phyloP scores from a whole-genome alignment of 1,140 invertebrate species.

The Bombus breviceps region DNA sequence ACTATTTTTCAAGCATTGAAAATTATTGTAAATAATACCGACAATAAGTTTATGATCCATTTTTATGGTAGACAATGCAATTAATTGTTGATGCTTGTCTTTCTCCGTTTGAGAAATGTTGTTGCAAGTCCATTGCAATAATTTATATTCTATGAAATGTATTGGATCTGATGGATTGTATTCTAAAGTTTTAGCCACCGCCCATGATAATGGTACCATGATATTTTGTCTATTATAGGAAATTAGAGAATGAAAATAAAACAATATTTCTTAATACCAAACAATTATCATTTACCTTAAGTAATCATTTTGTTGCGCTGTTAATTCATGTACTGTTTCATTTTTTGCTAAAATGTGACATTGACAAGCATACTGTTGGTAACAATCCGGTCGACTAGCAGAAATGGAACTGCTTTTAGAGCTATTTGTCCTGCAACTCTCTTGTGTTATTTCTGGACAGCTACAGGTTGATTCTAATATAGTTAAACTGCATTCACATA shows the following conservation, averaged over 20 bases:
- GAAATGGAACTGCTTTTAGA: background rate
- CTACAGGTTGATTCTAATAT: conserved; percentile 22
- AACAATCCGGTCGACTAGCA: background rate
- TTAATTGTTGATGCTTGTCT: conserved; percentile 17
- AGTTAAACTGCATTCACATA: conserved; percentile 34
- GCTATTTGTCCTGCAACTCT: background rate
- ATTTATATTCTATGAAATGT: conserved; percentile 63
- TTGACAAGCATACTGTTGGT: conserved; percentile 8
- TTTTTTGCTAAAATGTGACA: conserved; percentile 28
- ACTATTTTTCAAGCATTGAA: background rate
- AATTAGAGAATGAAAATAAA: background rate
- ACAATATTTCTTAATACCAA: background rate
- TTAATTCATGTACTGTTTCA: background rate
- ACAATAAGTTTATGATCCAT: conserved; percentile 44
- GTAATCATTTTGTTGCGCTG: conserved; percentile 58
- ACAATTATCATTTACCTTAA: conserved; percentile 50
- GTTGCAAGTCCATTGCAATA: conserved; percentile 62
- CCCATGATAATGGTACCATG: conserved; percentile 69
- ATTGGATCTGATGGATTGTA: conserved; percentile 62
- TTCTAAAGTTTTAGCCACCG: conserved; percentile 56
- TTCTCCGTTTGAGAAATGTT: conserved; percentile 49
- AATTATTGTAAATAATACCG: background rate
- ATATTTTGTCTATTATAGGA: conserved; percentile 57
- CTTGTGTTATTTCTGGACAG: background rate
- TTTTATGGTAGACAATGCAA: conserved; percentile 30